Evolutionary conservation across 1,140 invertebrate species (phyloP).

Genomic region (Cyrtorhinus lividipennis): DNA sequence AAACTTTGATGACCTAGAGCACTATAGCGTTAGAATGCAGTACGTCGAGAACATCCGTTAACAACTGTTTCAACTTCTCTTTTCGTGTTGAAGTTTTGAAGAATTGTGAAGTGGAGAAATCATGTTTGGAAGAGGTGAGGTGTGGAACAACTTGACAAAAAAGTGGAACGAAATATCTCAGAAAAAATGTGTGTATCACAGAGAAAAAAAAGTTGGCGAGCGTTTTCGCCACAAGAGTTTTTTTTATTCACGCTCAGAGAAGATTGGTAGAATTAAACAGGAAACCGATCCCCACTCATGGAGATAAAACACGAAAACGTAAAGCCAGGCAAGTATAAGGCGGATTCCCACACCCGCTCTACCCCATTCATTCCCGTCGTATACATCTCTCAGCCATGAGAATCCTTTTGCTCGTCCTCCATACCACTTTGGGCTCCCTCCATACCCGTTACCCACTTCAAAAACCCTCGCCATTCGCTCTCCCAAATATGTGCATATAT

Average conservation of each 20-base stretch:
- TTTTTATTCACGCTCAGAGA: neutral
- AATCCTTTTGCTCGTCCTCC: neutral
- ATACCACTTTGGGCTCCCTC: neutral
- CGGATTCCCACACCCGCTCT: neutral
- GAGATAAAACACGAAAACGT: neutral
- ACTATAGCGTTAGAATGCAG: too few relatives aligned
- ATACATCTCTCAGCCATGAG: neutral
- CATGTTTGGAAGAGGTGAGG: too few relatives aligned
- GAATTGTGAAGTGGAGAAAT: too few relatives aligned
- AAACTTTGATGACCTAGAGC: too few relatives aligned
- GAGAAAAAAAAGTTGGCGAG: too few relatives aligned
- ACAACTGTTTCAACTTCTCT: too few relatives aligned
- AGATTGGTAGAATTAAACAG: neutral
- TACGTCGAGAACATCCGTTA: too few relatives aligned
- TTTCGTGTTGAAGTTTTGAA: too few relatives aligned
- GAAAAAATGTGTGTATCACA: too few relatives aligned
- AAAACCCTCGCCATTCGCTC: neutral
- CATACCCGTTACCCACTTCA: neutral
- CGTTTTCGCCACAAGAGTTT: neutral
- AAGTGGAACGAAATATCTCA: too few relatives aligned
- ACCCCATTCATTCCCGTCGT: too few relatives aligned
- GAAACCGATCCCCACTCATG: neutral
- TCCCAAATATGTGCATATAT: slow-evolving; percentile 7
- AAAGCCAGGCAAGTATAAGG: neutral
- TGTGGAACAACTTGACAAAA: too few relatives aligned